Conservation (phyloP, 2,113 vertebrate species). For the Pseudorasbora parva region DNA sequence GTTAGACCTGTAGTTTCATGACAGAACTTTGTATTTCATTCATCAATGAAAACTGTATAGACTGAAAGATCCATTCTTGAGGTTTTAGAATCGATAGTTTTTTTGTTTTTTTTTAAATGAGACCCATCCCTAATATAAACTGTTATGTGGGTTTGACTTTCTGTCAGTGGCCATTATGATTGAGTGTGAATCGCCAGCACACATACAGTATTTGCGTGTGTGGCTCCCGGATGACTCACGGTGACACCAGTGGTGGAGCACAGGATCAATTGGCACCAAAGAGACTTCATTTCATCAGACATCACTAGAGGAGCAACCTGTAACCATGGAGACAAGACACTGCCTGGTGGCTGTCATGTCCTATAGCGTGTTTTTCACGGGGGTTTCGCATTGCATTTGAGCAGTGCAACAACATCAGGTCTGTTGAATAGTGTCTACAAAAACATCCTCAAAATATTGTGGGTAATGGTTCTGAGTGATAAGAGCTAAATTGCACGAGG, state of each 20-base stretch:
- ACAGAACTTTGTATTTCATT: too few relatives aligned
- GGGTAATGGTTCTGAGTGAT: neutral
- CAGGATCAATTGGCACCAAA: slow-evolving; percentile 51
- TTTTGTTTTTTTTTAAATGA: too few relatives aligned
- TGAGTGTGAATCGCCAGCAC: slow-evolving; percentile 15
- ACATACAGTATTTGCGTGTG: neutral
- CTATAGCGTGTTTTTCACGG: neutral
- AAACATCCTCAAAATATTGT: neutral
- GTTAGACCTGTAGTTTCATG: too few relatives aligned
- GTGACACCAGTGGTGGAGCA: slow-evolving; percentile 34
- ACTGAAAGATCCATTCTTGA: too few relatives aligned
- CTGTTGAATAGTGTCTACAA: neutral
- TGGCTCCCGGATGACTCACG: slow-evolving; percentile 29
- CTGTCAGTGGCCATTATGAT: neutral
- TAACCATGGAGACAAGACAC: slow-evolving; percentile 49
- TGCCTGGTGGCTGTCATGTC: slow-evolving; percentile 38
- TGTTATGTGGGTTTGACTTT: neutral
- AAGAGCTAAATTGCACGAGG: neutral
- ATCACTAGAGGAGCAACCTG: slow-evolving; percentile 42
- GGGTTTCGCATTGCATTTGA: slow-evolving; percentile 15
- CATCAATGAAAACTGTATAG: too few relatives aligned
- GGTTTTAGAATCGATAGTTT: too few relatives aligned
- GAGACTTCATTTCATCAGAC: slow-evolving; percentile 48
- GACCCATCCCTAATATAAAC: neutral
- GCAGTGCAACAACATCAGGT: neutral